A percentile compares a stretch with the other conserved stretches of the same genome.
phyloP scores from a whole-genome alignment of 1,140 invertebrate species.

The Cephus cinctus region DNA sequence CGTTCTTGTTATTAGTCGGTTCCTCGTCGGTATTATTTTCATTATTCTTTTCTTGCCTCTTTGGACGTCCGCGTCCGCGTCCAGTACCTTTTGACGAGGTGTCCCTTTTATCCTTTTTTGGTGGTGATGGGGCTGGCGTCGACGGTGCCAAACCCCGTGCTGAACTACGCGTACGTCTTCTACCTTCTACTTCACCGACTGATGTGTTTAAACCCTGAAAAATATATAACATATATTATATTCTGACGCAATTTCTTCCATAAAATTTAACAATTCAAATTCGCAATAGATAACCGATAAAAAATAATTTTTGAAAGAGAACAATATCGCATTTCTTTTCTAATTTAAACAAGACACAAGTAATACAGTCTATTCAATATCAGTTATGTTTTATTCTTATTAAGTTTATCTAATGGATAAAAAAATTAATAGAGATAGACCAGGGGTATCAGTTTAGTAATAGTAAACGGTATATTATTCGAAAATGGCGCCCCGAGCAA shows the following conservation, averaged over 20 bases:
- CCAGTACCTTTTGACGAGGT: slow-evolving; percentile 37
- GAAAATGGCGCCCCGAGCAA: background rate
- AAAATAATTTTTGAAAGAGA: too few relatives aligned
- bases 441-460: too few relatives aligned
- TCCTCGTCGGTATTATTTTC: slow-evolving; percentile 48
- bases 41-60: slow-evolving; percentile 46
- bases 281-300: too few relatives aligned
- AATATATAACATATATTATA: slow-evolving; percentile 9
- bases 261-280: too few relatives aligned
- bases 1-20: slow-evolving; percentile 45
- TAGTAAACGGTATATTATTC: background rate
- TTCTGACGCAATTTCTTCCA: too few relatives aligned
- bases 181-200: slow-evolving; percentile 50
- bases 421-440: too few relatives aligned
- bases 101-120: slow-evolving; percentile 54
- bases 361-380: too few relatives aligned
- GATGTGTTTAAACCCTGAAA: slow-evolving; percentile 46
- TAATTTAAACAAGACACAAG: too few relatives aligned
- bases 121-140: slow-evolving; percentile 48
- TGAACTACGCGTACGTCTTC: slow-evolving; percentile 55
- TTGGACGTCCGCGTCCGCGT: slow-evolving; percentile 50
- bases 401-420: too few relatives aligned
- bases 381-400: too few relatives aligned
- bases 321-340: too few relatives aligned
- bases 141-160: slow-evolving; percentile 44